phyloP scores from a whole-genome alignment of 2,797 vertebrate species.

The Anguilla megastoma region DNA sequence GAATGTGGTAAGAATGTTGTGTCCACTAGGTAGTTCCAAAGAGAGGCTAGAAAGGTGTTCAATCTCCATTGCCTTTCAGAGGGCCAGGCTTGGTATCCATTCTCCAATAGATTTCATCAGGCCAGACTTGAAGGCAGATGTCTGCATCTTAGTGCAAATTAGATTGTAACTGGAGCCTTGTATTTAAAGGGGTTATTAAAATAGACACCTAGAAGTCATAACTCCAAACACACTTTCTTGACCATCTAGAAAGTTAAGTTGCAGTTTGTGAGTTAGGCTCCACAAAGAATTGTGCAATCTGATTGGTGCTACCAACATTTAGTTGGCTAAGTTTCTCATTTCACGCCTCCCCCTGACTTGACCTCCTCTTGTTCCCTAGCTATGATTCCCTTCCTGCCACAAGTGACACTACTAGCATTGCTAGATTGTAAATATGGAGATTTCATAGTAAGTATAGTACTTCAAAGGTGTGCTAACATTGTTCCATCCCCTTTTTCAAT shows the following conservation, averaged over 20 bases:
- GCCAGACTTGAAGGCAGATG: constrained; percentile 30
- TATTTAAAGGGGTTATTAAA: constrained; percentile 38
- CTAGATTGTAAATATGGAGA: constrained; percentile 1
- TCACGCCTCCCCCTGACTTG: not conserved
- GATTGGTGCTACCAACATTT: not conserved
- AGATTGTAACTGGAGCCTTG: constrained; percentile 27
- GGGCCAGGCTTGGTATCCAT: not conserved
- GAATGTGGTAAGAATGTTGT: constrained; percentile 14
- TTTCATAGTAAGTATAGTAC: not conserved
- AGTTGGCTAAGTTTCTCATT: not conserved
- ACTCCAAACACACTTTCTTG: not conserved
- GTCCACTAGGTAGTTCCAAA: constrained; percentile 8
- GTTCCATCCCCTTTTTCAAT: not conserved
- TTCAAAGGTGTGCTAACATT: not conserved
- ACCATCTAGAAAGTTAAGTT: not conserved
- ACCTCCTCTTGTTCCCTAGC: too few relatives aligned
- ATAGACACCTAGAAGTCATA: constrained; percentile 28
- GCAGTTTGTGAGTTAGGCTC: not conserved
- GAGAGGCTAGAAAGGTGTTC: constrained; percentile 49
- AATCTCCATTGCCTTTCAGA: constrained; percentile 43
- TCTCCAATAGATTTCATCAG: constrained; percentile 31
- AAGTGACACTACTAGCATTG: not conserved
- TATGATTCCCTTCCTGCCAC: too few relatives aligned
- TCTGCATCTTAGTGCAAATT: constrained; percentile 4
- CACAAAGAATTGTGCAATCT: not conserved